These are phyloP conservation scores for Holotrichia oblita DNA, from an alignment of 1,140 invertebrate species.

Conservation along the genomic window DNA sequence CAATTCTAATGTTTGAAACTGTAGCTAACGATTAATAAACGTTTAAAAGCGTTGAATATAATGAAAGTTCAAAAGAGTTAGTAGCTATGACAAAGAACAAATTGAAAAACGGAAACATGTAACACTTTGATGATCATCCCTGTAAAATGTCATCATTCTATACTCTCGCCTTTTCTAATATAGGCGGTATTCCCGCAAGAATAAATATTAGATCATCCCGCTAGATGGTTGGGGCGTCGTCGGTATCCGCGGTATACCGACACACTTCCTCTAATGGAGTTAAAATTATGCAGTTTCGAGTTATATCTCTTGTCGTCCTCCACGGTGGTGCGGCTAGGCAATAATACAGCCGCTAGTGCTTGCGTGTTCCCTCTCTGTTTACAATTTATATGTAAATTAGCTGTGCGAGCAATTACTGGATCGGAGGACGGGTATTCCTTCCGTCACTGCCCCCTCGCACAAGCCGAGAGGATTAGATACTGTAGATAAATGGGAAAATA, in stretches of 20 bases:
- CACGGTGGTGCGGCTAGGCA: background rate
- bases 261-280: conserved; percentile 18
- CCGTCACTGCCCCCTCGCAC: no score
- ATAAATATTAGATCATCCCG: conserved; percentile 23
- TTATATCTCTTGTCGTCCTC: conserved; percentile 20
- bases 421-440: background rate
- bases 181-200: background rate
- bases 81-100: no score
- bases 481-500: no score
- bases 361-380: background rate
- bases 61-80: no score
- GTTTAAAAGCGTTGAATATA: no score
- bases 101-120: no score
- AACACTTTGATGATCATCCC: no score
- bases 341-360: conserved; percentile 7
- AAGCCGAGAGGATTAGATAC: no score
- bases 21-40: no score
- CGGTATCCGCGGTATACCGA: background rate
- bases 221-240: conserved; percentile 14
- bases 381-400: conserved; percentile 41
- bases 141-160: no score
- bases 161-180: no score
- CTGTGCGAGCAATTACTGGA: conserved; percentile 34
- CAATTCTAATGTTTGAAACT: no score
- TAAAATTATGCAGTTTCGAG: conserved; percentile 33